Evolutionary conservation across 2,113 vertebrate species (phyloP), one percentile per base, ranked within the genome.

Genomic region (Onychorhynchus coronatus): DNA sequence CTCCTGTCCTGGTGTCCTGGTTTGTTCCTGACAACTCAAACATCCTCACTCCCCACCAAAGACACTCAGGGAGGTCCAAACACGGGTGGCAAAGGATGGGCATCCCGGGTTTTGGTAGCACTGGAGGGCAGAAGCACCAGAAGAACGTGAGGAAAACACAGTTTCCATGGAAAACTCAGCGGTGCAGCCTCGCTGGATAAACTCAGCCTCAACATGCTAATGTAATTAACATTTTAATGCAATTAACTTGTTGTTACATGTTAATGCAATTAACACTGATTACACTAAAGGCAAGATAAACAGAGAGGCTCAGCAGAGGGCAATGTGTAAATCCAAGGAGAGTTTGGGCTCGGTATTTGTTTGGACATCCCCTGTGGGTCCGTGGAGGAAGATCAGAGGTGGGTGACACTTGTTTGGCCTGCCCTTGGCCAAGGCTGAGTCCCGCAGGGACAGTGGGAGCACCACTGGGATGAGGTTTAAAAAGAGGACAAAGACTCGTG

Each of bases 291-390:
- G 20, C 25, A 67, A 24, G 20, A 30, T 25, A 18, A 55, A 46
- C 25, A 30, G 5, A 31, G 12, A 16, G 23, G n/a, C 20, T 14
- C 4, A 39, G 33, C 31, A 42, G 14, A n/a, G 31, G 50, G 68
- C 76, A 50, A 55, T 20, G 18, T 8, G 14, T 55, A 39, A 87
- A 73, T 28, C 42, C 31, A 39, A 55, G 33, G 35, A 59, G 11
- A 49, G 11, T 10, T 21, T 53, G 75, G 63, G 13, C 31, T 28
- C 13, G 5, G 1, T 0, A 0, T 59, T 59, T 71, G 15, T 7
- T 7, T 55, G 59, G 28, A 17, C 2, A 19, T 21, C 2, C 0
- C 1, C 0, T 24, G 4, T 8, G 24, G 46, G 12, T 76, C 21
- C 13, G 5, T 0, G 50, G n/a, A 49, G 39, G 56, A 91, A 49